Percentiles rank a stretch among this genome's conserved stretches.
Conservation (phyloP, 2,797 vertebrate species). For the Poeciliopsis presidionis region DNA sequence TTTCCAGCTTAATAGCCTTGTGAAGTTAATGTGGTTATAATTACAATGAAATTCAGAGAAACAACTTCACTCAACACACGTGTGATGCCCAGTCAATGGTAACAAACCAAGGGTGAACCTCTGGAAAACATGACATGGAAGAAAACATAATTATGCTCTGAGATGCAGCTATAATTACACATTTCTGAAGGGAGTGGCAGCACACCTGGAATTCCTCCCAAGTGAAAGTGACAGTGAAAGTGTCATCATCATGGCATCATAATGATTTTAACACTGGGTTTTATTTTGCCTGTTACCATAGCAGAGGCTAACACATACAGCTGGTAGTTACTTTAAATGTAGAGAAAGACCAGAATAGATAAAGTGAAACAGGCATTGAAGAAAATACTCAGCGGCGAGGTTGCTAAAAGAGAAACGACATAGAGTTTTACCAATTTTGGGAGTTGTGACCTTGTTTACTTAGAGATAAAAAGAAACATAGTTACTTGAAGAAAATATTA, state of each 20-base stretch:
- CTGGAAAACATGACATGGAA: slow-evolving; percentile 66
- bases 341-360: slow-evolving; percentile 52
- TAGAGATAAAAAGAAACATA: background rate
- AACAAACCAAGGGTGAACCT: slow-evolving; percentile 54
- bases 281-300: slow-evolving; percentile 82
- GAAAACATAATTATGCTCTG: slow-evolving; percentile 70
- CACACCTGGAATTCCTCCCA: slow-evolving; percentile 79
- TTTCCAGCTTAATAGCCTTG: slow-evolving; percentile 14
- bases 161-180: slow-evolving; percentile 73
- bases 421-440: slow-evolving; percentile 1
- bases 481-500: background rate
- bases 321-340: slow-evolving; percentile 73
- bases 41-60: slow-evolving; percentile 12
- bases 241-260: slow-evolving; percentile 71
- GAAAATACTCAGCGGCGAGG: slow-evolving; percentile 30
- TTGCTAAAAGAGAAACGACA: slow-evolving; percentile 14
- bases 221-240: slow-evolving; percentile 67
- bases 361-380: slow-evolving; percentile 27
- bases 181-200: slow-evolving; percentile 63
- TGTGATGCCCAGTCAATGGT: slow-evolving; percentile 35
- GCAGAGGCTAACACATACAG: slow-evolving; percentile 76
- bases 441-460: slow-evolving; percentile 16
- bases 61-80: slow-evolving; percentile 19
- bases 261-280: slow-evolving; percentile 82
- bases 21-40: slow-evolving; percentile 27